Percentiles rank a stretch among this genome's conserved stretches.
These are phyloP conservation scores for Drosophila suzukii DNA, from an alignment of 1,140 invertebrate genomes.

Conservation along the genomic window DNA sequence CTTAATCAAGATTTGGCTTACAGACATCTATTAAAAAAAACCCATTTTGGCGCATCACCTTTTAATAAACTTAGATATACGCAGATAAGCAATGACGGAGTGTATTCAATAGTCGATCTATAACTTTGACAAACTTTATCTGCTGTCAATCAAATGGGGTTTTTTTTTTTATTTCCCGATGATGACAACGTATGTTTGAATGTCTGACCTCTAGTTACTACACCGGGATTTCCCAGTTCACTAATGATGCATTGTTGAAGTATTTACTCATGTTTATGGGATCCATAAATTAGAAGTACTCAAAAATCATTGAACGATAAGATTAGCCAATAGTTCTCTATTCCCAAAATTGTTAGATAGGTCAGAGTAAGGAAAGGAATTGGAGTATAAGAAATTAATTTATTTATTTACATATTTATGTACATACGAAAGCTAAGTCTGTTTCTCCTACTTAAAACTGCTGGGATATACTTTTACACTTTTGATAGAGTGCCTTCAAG, in stretches of 20 bases:
- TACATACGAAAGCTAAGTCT: slow-evolving; percentile 19
- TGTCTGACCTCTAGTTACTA: background rate
- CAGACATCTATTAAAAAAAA: no score
- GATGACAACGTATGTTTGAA: background rate
- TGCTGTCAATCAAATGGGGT: slow-evolving; percentile 22
- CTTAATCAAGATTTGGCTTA: no score
- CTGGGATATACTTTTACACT: slow-evolving; percentile 44
- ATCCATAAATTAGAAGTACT: slow-evolving; percentile 12
- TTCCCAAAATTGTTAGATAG: slow-evolving; percentile 15
- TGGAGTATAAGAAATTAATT: background rate
- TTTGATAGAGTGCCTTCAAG: slow-evolving; percentile 67
- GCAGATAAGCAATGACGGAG: background rate
- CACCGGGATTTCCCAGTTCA: slow-evolving; percentile 28
- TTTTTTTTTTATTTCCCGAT: slow-evolving; percentile 1
- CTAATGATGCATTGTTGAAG: slow-evolving; percentile 4
- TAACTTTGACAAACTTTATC: background rate
- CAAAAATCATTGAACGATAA: slow-evolving; percentile 22
- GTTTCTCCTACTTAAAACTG: slow-evolving; percentile 49
- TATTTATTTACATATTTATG: slow-evolving; percentile 24
- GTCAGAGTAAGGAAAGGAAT: background rate
- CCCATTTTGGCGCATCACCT: no score
- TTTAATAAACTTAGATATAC: no score
- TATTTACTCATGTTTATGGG: slow-evolving; percentile 8
- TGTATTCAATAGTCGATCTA: background rate
- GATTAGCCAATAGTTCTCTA: slow-evolving; percentile 33